Evolutionary conservation across 1,140 invertebrate species (phyloP).

Genomic region (Drosophila bocqueti): DNA sequence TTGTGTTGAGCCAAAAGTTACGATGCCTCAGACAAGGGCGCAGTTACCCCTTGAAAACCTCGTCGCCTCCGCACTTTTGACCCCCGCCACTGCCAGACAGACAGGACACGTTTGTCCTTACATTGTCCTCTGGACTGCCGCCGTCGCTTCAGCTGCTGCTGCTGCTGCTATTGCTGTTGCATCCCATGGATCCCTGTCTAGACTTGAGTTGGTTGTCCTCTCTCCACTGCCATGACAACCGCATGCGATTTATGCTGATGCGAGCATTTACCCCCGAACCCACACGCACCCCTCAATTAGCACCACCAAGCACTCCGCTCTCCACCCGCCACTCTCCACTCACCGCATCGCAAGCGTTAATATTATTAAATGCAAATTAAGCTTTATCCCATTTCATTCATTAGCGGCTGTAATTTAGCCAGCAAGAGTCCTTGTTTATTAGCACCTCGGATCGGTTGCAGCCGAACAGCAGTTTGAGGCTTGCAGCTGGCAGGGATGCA

Average conservation of each 20-base stretch:
- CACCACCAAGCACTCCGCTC: conserved; percentile 4
- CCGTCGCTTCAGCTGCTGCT: conserved; percentile 12
- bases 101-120: conserved; percentile 82
- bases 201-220: conserved; percentile 47
- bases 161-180: conserved; percentile 28
- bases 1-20: conserved; percentile 75
- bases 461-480: conserved; percentile 4
- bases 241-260: conserved; percentile 77
- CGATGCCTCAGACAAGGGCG: conserved; percentile 42
- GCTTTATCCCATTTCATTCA: conserved; percentile 82
- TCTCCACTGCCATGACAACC: conserved; percentile 71
- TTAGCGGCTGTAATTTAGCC: conserved; percentile 75
- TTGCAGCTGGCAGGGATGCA: conserved; percentile 21
- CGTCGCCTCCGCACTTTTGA: not conserved
- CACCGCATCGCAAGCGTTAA: conserved; percentile 56
- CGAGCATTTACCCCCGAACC: conserved; percentile 42
- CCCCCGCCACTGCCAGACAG: conserved; percentile 36
- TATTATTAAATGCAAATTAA: conserved; percentile 84
- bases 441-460: conserved; percentile 43
- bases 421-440: conserved; percentile 61
- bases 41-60: conserved; percentile 19
- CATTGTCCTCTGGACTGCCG: conserved; percentile 69
- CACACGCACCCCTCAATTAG: conserved; percentile 17
- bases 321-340: not conserved
- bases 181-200: conserved; percentile 39